A percentile compares a stretch with the other conserved stretches of the same genome.
phyloP scores from a whole-genome alignment of 2,888 invertebrate species.

The Aproaerema taeniolella region DNA sequence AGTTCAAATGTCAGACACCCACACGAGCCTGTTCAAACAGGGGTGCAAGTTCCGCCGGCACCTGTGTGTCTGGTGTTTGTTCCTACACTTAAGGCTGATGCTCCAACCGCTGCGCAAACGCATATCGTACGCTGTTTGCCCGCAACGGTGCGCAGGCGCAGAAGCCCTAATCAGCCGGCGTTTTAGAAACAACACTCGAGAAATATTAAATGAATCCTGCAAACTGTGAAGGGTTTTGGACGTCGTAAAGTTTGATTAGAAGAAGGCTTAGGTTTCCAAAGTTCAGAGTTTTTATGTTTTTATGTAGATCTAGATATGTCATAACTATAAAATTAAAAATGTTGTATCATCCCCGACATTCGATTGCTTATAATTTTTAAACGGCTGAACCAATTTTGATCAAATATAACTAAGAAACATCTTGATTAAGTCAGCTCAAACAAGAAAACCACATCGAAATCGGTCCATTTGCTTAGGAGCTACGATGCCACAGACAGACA shows the following conservation, averaged over 20 bases:
- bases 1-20: constrained; percentile 45
- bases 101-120: constrained; percentile 63
- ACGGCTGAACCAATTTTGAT: too few relatives aligned
- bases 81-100: constrained; percentile 61
- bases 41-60: constrained; percentile 49
- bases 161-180: constrained; percentile 61
- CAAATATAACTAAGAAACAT: too few relatives aligned
- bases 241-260: neutral
- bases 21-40: constrained; percentile 44
- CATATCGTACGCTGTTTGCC: constrained; percentile 56
- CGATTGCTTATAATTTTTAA: too few relatives aligned
- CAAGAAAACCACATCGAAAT: too few relatives aligned
- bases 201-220: neutral
- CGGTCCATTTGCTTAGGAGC: too few relatives aligned
- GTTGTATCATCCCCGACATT: too few relatives aligned
- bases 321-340: too few relatives aligned
- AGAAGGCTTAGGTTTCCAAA: too few relatives aligned
- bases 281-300: too few relatives aligned
- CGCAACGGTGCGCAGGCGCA: constrained; percentile 51
- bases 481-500: too few relatives aligned
- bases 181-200: constrained; percentile 34
- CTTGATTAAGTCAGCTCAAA: too few relatives aligned
- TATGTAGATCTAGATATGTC: too few relatives aligned
- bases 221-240: neutral
- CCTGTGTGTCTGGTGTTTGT: constrained; percentile 56